phyloP scores from a whole-genome alignment of 2,888 invertebrate genomes.

The Leptopilina myrica region DNA sequence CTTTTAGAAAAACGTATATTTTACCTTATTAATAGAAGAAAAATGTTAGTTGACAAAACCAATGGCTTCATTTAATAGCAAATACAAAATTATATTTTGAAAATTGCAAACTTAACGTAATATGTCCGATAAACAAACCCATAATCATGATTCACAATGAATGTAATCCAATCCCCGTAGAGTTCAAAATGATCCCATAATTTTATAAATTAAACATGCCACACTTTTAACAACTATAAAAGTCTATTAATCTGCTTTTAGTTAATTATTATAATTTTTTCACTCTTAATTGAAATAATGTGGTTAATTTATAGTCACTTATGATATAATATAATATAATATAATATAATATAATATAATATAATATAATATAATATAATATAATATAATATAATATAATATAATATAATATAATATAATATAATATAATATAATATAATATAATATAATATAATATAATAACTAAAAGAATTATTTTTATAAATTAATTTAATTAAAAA shows the following conservation, averaged over 20 bases:
- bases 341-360: too few species aligned
- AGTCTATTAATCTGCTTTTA: background rate
- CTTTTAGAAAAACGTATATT: too few species aligned
- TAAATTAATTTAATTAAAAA: too few species aligned
- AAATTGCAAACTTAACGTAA: background rate
- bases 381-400: too few species aligned
- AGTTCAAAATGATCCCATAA: background rate
- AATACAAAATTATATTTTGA: background rate
- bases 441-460: too few species aligned
- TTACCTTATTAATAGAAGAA: background rate
- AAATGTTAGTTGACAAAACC: background rate
- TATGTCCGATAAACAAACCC: background rate
- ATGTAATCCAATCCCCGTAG: conserved; percentile 7
- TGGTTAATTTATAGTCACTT: too few species aligned
- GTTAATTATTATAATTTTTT: background rate
- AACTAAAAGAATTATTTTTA: too few species aligned
- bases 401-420: too few species aligned
- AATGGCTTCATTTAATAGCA: background rate
- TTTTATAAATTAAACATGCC: background rate
- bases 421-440: too few species aligned
- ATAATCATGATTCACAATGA: background rate
- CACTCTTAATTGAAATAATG: too few species aligned
- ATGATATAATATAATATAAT: too few species aligned
- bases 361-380: too few species aligned
- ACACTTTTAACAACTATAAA: background rate